phyloP scores from a whole-genome alignment of 2,797 vertebrate species.

The Taenioides sp. region DNA sequence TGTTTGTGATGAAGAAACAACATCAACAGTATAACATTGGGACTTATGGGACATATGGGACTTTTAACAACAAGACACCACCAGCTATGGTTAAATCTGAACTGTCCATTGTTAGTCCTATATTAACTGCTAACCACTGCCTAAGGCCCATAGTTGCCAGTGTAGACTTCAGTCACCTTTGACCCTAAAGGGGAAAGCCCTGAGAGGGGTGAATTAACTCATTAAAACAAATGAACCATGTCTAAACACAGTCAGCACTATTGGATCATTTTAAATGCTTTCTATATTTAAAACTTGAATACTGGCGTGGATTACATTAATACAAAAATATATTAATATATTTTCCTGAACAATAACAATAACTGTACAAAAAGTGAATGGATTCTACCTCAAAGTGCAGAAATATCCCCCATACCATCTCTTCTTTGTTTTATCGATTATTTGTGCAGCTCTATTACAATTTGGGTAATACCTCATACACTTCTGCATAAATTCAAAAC shows the following conservation, averaged over 20 bases:
- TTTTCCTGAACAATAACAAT: no score
- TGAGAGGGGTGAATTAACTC: not conserved
- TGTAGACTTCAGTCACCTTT: not conserved
- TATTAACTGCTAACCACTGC: not conserved
- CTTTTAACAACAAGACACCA: no score
- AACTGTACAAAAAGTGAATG: no score
- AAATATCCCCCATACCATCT: no score
- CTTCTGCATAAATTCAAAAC: no score
- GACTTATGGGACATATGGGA: no score
- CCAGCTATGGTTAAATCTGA: not conserved
- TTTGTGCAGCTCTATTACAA: no score
- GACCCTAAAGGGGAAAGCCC: not conserved
- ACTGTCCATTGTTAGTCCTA: not conserved
- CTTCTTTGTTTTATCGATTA: no score
- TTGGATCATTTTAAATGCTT: not conserved
- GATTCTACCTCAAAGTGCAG: no score
- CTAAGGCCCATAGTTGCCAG: not conserved
- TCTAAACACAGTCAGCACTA: not conserved
- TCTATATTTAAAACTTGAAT: not conserved
- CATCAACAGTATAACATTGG: no score
- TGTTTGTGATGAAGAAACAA: no score
- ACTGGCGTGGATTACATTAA: not conserved
- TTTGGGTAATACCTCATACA: no score
- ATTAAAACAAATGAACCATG: not conserved
- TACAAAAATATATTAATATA: not conserved